These are phyloP conservation scores for Rhodeus uyekii DNA, from an alignment of 2,797 vertebrate genomes.

Conservation along the genomic window DNA sequence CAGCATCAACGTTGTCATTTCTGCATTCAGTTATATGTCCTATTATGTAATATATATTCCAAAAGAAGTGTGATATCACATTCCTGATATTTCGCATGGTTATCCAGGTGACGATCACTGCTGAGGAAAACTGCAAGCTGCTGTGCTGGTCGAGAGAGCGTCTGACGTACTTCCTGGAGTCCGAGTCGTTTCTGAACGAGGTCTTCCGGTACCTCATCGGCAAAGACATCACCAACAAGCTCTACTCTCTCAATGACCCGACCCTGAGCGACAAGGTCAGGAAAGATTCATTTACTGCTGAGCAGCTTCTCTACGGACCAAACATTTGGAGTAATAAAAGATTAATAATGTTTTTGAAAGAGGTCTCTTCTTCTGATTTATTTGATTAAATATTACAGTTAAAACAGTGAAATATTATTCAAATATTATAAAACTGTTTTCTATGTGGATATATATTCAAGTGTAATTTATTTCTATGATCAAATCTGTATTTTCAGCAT, in stretches of 20 bases:
- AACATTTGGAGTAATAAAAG: not conserved
- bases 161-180: slow-evolving; percentile 94
- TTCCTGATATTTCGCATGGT: too few species aligned
- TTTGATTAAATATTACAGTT: not conserved
- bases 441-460: not conserved
- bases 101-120: slow-evolving; percentile 88
- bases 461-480: not conserved
- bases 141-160: slow-evolving; percentile 96
- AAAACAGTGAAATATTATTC: too few species aligned
- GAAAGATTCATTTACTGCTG: not conserved
- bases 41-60: too few species aligned
- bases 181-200: slow-evolving; percentile 92
- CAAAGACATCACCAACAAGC: slow-evolving; percentile 98
- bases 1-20: too few species aligned
- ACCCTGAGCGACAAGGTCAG: slow-evolving; percentile 94
- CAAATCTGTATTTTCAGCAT: not conserved
- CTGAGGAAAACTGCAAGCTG: slow-evolving; percentile 93
- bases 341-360: not conserved
- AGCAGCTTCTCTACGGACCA: not conserved
- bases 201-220: slow-evolving; percentile 96
- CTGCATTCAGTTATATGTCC: too few species aligned
- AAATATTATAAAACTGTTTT: too few species aligned
- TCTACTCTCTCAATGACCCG: slow-evolving; percentile 96
- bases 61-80: too few species aligned
- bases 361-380: not conserved